Conservation (phyloP, 2,113 vertebrate species). For the Ivindomyrus marchei region DNA sequence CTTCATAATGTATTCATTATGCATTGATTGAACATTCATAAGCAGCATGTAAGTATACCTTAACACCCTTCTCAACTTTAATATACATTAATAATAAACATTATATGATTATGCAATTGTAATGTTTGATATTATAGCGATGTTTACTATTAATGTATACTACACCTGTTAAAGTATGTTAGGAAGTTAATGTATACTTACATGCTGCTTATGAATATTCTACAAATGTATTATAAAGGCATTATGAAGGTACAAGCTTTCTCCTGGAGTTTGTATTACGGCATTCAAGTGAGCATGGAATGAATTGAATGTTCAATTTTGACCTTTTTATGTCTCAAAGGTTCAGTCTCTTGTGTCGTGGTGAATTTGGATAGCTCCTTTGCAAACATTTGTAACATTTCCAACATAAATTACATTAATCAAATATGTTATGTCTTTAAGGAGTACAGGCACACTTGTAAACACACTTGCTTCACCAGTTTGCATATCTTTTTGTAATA, state of each 20-base stretch:
- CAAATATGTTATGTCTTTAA: neutral
- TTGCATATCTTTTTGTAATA: neutral
- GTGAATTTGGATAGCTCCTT: neutral
- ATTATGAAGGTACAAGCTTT: neutral
- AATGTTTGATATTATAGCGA: neutral
- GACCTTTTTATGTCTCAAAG: neutral
- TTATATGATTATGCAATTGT: neutral
- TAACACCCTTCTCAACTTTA: neutral
- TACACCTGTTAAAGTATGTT: neutral
- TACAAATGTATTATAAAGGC: neutral
- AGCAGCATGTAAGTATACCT: neutral
- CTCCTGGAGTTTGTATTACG: neutral
- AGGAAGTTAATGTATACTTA: neutral
- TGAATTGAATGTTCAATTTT: neutral
- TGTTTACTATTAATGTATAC: neutral
- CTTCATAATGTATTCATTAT: neutral
- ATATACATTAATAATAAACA: neutral
- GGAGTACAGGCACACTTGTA: neutral
- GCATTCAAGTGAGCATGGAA: neutral
- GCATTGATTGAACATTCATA: neutral
- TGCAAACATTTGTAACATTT: neutral
- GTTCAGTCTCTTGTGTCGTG: neutral
- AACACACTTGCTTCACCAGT: neutral
- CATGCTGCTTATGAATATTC: neutral
- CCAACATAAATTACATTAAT: neutral